Percentiles rank a stretch among this genome's conserved stretches.
Conservation (phyloP, 2,888 invertebrate genomes). For the Enoplolaimus lenunculus region DNA sequence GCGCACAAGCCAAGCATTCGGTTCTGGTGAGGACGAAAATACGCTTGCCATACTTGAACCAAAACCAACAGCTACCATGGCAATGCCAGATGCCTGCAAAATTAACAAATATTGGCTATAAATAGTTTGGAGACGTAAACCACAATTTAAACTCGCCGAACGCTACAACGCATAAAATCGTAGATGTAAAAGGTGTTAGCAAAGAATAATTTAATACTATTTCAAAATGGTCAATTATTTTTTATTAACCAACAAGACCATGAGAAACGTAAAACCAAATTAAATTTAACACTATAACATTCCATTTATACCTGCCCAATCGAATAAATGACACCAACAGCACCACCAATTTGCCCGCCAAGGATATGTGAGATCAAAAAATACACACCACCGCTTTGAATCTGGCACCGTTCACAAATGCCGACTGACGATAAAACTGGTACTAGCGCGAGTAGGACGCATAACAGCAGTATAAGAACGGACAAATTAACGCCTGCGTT, state of each 20-base stretch:
- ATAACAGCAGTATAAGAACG: conserved; percentile 44
- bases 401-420: conserved; percentile 81
- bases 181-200: too few relatives aligned
- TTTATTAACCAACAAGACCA: too few relatives aligned
- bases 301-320: conserved; percentile 66
- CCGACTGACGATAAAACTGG: conserved; percentile 87
- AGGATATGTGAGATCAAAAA: conserved; percentile 83
- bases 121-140: too few relatives aligned
- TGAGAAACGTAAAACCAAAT: too few relatives aligned
- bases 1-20: conserved; percentile 61
- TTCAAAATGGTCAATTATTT: too few relatives aligned
- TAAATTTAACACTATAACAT: too few relatives aligned
- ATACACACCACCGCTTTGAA: conserved; percentile 94
- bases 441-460: conserved; percentile 72
- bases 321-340: conserved; percentile 79
- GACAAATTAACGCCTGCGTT: conserved; percentile 47
- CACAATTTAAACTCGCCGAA: too few relatives aligned
- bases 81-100: conserved; percentile 78
- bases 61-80: conserved; percentile 85
- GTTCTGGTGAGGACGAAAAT: conserved; percentile 49
- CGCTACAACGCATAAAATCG: too few relatives aligned
- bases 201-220: too few relatives aligned
- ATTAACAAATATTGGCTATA: too few relatives aligned
- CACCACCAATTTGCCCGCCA: conserved; percentile 79
- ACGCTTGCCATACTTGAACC: conserved; percentile 85